Conservation (phyloP, 2,888 invertebrate genomes). For the Gonocerus acuteangulatus region DNA sequence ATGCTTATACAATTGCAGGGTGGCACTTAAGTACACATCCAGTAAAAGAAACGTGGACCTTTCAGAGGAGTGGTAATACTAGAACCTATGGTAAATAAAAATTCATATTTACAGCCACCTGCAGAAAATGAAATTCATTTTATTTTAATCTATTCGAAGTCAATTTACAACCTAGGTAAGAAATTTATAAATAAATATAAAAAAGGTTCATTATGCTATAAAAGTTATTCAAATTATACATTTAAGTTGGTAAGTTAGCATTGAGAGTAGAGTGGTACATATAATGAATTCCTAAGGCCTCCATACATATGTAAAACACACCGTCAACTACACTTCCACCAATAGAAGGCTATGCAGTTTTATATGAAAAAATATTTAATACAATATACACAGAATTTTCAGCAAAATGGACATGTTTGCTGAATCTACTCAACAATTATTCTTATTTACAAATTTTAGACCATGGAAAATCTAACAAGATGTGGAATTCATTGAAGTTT, state of each 20-base stretch:
- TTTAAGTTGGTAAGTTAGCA: constrained; percentile 22
- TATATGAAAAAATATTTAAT: constrained; percentile 35
- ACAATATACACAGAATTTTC: constrained; percentile 34
- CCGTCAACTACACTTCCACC: constrained; percentile 22
- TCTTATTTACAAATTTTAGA: constrained; percentile 18
- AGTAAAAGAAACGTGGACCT: constrained; percentile 9
- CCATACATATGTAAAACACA: background rate
- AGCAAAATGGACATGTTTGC: constrained; percentile 30
- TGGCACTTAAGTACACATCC: constrained; percentile 24
- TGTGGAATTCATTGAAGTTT: constrained; percentile 2
- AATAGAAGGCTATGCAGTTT: constrained; percentile 21
- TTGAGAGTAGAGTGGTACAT: constrained; percentile 14
- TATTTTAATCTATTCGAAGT: background rate
- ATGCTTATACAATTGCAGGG: constrained; percentile 34
- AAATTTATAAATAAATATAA: constrained; percentile 22
- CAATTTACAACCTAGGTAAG: constrained; percentile 18
- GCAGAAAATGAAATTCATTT: constrained; percentile 9
- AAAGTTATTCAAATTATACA: constrained; percentile 10
- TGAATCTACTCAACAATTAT: constrained; percentile 15
- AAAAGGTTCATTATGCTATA: constrained; percentile 10
- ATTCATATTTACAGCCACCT: constrained; percentile 8
- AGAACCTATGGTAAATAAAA: constrained; percentile 13
- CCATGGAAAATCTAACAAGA: constrained; percentile 1
- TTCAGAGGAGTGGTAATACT: constrained; percentile 16
- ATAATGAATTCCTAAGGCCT: background rate